Conservation (phyloP, 2,888 invertebrate genomes). For the Tetragnatha montana region DNA sequence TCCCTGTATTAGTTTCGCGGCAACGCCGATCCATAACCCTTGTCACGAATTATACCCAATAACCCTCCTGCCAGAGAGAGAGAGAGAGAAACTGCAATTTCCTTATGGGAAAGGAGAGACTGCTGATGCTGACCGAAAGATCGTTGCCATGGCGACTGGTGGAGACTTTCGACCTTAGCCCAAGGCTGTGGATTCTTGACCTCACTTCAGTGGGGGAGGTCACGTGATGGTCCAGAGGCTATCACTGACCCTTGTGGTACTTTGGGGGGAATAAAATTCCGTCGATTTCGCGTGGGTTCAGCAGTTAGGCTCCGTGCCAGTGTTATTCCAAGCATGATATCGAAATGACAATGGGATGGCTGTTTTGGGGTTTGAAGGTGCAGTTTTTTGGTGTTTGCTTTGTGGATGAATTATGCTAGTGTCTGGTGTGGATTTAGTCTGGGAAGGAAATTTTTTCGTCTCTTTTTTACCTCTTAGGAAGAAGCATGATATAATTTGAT, state of each 20-base stretch:
- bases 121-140: constrained; percentile 41
- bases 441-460: too few relatives aligned
- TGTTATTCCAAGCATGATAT: neutral
- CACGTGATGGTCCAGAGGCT: constrained; percentile 44
- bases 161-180: constrained; percentile 42
- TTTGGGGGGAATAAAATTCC: neutral
- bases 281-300: neutral
- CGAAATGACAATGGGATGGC: neutral
- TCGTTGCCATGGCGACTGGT: constrained; percentile 48
- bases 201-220: constrained; percentile 22
- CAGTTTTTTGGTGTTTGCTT: neutral
- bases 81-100: constrained; percentile 11
- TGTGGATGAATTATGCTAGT: too few relatives aligned
- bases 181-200: constrained; percentile 54
- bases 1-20: neutral
- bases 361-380: neutral
- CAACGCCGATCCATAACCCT: neutral
- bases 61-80: neutral
- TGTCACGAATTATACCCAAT: neutral
- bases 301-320: neutral
- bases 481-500: too few relatives aligned
- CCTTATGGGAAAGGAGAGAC: constrained; percentile 2
- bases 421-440: too few relatives aligned
- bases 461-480: too few relatives aligned
- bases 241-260: constrained; percentile 51